Evolutionary conservation across 2,888 invertebrate species (phyloP), one percentile per base, ranked within the genome.

Genomic region (Hypena proboscidalis): DNA sequence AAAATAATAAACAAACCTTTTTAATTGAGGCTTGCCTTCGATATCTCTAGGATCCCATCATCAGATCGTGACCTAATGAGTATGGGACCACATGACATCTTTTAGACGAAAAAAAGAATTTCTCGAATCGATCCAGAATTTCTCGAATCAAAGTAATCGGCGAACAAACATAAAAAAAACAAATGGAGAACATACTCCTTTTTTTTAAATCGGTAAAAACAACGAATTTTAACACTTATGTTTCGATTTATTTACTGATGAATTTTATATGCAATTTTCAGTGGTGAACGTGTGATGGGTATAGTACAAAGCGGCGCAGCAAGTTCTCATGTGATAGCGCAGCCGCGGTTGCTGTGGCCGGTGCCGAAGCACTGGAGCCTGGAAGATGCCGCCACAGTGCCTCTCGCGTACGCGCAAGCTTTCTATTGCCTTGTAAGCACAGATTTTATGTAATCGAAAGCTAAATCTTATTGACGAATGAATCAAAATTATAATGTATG

Each of bases 381-480:
- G 11, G 92, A 94, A 67, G 94, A 96, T 44, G 96, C 95, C 1
- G 94, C 95, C 3, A 94, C 95, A 0, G 92, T 96, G 0, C 96
- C 96, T 0, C 92, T 95, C 15, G 95, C 95, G 0, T 96, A 95
- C 66, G 83, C 85, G 15, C 90, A 93, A 0, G 92, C 92, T 0
- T 91, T 77, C 36, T 83, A 82, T 43, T 75, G 76, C 22, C 55
- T 85, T 10, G 80, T 81, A 35, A 70, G 62, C 62, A 19, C 2
- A 5, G 2, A 10, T 13, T 22, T 19, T 17, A 36, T 30, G 36
- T n/a, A 15, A 15, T 33, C 5, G n/a, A 40, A 27, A 11, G 5
- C 1, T 14, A 0, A 14, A 19, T 7, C 31, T 5, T 5, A 0
- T 2, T 8, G 5, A 10, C 11, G 9, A 11, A n/a, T n/a, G n/a